These are phyloP conservation scores for Eublepharis macularius DNA, from an alignment of 2,113 vertebrate genomes.

Conservation along the genomic window DNA sequence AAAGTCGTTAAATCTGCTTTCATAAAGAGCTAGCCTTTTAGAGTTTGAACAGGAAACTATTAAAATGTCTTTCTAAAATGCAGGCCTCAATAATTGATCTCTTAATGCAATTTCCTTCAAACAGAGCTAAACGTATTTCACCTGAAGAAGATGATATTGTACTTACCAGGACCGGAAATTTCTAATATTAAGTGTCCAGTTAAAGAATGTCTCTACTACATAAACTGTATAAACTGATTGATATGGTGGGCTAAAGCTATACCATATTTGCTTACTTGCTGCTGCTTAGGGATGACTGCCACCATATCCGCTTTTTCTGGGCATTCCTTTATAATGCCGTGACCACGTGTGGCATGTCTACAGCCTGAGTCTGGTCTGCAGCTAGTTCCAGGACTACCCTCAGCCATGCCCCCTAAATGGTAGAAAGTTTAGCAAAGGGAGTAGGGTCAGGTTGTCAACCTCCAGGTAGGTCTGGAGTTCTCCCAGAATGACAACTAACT, in stretches of 20 bases:
- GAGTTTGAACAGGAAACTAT: conserved; percentile 32
- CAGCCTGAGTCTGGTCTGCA: not conserved
- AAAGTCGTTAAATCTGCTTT: conserved; percentile 16
- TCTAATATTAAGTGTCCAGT: conserved; percentile 16
- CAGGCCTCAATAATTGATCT: conserved; percentile 35
- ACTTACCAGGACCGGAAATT: not conserved
- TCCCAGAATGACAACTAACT: too few species aligned
- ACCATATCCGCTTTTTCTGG: not conserved
- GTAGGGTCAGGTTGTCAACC: too few species aligned
- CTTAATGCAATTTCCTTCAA: conserved; percentile 15
- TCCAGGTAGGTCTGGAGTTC: too few species aligned
- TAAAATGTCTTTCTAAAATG: conserved; percentile 36
- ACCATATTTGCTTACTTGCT: not conserved
- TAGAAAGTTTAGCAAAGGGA: not conserved
- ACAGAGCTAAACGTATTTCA: conserved; percentile 21
- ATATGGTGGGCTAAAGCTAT: rapidly evolving
- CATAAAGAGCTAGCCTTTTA: conserved; percentile 20
- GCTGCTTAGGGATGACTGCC: not conserved
- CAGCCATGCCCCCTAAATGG: not conserved
- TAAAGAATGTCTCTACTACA: not conserved
- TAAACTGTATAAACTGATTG: not conserved
- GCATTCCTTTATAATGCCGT: not conserved
- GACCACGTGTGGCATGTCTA: not conserved
- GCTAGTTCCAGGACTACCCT: not conserved
- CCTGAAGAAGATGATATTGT: not conserved